These are phyloP conservation scores for Phrynocephalus versicolor DNA, from an alignment of 2,113 vertebrate species.

Conservation along the genomic window DNA sequence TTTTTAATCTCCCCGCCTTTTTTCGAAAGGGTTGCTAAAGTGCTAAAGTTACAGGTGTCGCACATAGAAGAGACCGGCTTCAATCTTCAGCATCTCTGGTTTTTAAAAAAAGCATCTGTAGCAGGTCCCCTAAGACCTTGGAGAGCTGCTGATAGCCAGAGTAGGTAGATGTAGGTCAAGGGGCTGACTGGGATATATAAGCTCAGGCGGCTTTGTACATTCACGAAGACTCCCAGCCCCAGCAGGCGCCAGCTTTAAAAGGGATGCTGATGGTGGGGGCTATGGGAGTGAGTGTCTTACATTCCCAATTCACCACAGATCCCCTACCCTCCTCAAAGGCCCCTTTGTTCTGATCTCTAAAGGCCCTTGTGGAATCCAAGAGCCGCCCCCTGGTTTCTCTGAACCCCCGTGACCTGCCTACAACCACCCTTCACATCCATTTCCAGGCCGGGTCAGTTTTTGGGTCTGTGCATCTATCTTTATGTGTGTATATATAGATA, in stretches of 20 bases:
- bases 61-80: not conserved
- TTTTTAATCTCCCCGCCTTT: too few species aligned
- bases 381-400: constrained; percentile 25
- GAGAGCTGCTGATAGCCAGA: not conserved
- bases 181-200: not conserved
- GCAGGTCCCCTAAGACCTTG: not conserved
- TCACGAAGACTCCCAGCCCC: not conserved
- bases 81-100: not conserved
- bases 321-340: not conserved
- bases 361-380: not conserved
- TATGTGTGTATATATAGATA: not conserved
- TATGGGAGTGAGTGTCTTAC: not conserved
- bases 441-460: constrained; percentile 10
- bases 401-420: constrained; percentile 12
- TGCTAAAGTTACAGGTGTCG: not conserved
- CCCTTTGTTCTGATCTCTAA: constrained; percentile 3
- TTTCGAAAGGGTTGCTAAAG: not conserved
- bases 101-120: not conserved
- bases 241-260: too few species aligned
- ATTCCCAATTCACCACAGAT: constrained; percentile 13
- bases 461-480: not conserved
- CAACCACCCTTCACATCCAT: constrained; percentile 10
- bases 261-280: not conserved
- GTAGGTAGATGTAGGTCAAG: too few species aligned
- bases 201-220: not conserved